Evolutionary conservation across 2,888 invertebrate genomes (phyloP), one percentile per base, ranked within the genome.

Genomic region (Rugalucina vietnamica): DNA sequence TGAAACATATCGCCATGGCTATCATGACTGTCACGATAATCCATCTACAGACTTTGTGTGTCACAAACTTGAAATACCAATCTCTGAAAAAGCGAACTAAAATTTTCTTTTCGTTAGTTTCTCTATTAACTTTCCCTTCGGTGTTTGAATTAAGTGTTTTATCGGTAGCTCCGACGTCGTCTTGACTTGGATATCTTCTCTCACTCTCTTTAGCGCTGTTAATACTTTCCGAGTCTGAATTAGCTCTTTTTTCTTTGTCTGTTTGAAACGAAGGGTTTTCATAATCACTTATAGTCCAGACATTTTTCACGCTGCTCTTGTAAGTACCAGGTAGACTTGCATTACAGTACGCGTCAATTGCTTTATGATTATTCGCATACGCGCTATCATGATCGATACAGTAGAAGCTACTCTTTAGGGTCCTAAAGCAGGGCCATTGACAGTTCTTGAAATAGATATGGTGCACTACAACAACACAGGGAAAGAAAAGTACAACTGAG

Each of bases 401-500:
- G 65, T 43, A 43, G 18, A 32, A 65, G 14, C 34, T 1, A 32
- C 65, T 10, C 65, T 34, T 65, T 1, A 1, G 1, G 60, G 37
- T 76, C 0, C 71, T 29, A 12, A 80, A 82, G 75, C 90, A 90
- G 32, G 87, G 87, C 86, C 88, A 89, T 1, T 32, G 57, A 80
- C 86, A 87, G 1, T 84, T 60, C 54, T 88, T 82, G 77, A 90
- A 91, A 71, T 91, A 87, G 3, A 86, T 27, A 81, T 92, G 92
- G 71, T 91, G 88, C 29, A 90, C 75, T 12, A 91, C 81, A 2
- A 91, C 87, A 32, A 90, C 90, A 24, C 88, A 87, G 0, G 91
- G 91, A 43, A 91, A 90, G 80, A 90, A 93, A 0, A 88, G 84
- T 34, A 92, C 89, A 10, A 92, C 92, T 1, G 92, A 91, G 18